phyloP scores from a whole-genome alignment of 2,113 vertebrate genomes.

The Aleadryas rufinucha region DNA sequence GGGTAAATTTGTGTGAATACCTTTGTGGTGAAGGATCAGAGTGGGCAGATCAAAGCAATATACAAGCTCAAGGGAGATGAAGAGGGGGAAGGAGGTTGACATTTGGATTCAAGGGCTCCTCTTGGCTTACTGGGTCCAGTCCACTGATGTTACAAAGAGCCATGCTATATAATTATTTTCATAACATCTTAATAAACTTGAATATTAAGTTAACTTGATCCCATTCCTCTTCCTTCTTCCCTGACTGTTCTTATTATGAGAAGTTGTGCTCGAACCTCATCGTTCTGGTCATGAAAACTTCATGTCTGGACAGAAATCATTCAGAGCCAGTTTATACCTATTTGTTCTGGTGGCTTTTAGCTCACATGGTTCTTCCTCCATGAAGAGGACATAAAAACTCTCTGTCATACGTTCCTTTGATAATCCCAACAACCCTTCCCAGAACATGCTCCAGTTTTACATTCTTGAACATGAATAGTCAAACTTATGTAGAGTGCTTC shows the following conservation, averaged over 20 bases:
- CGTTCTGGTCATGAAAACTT: not conserved
- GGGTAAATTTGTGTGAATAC: conserved; percentile 47
- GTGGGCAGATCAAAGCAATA: conserved; percentile 54
- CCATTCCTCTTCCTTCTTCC: not conserved
- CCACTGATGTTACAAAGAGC: not conserved
- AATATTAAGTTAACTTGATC: conserved; percentile 23
- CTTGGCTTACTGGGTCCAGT: not conserved
- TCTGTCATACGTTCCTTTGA: not conserved
- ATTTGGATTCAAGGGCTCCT: conserved; percentile 13
- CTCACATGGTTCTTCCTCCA: not conserved
- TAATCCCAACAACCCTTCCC: not conserved
- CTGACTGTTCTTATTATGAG: not conserved
- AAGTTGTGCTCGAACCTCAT: not conserved
- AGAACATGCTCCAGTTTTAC: not conserved
- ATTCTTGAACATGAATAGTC: not conserved
- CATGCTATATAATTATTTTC: not conserved
- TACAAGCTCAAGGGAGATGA: not conserved
- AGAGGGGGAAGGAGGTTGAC: not conserved
- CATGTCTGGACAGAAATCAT: not conserved
- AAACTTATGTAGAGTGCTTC: not conserved
- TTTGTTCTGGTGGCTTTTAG: not conserved
- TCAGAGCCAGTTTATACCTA: not conserved
- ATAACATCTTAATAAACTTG: not conserved
- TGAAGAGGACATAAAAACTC: not conserved
- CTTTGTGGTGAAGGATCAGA: conserved; percentile 54